phyloP scores from a whole-genome alignment of 2,113 vertebrate species.

The Vireo altiloquus region DNA sequence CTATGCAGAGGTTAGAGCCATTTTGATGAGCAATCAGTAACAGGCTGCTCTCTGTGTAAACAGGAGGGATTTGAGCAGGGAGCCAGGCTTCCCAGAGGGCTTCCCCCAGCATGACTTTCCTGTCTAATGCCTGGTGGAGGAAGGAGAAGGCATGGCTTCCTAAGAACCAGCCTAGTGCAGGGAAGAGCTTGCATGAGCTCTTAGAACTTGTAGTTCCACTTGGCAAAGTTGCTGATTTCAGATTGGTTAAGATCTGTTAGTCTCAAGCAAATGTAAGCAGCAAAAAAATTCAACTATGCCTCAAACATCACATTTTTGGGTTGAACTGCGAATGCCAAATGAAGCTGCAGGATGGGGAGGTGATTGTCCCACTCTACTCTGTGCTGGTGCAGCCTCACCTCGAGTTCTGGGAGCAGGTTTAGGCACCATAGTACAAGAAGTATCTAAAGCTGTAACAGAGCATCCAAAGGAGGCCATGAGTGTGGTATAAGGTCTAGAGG shows the following conservation, averaged over 20 bases:
- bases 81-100: not conserved
- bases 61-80: not conserved
- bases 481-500: not conserved
- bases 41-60: not conserved
- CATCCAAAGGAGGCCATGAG: not conserved
- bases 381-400: not conserved
- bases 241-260: not conserved
- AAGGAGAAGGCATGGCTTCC: not conserved
- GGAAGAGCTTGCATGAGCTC: not conserved
- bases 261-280: not conserved
- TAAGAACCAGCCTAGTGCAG: rapidly evolving
- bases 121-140: rapidly evolving
- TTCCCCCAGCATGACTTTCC: rapidly evolving
- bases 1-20: not conserved
- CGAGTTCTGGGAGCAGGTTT: not conserved
- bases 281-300: not conserved
- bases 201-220: not conserved
- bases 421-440: not conserved
- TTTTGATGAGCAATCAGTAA: not conserved
- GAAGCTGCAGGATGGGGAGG: not conserved
- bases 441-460: not conserved
- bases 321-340: not conserved
- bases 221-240: not conserved
- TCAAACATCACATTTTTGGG: not conserved
- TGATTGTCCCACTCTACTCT: rapidly evolving